phyloP scores from a whole-genome alignment of 2,888 invertebrate genomes.

The Argynnis bischoffii region DNA sequence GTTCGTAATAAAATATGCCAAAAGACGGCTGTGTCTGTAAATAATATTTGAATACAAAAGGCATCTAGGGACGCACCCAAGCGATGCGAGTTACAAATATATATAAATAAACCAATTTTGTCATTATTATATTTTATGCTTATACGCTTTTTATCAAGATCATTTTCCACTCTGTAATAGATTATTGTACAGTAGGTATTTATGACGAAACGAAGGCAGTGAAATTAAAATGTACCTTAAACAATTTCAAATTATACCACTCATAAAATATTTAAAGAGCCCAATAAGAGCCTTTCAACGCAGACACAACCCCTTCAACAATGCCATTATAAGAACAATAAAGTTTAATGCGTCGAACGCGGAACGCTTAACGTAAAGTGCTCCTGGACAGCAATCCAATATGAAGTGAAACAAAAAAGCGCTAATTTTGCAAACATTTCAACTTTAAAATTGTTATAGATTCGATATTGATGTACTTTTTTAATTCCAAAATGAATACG shows the following conservation, averaged over 20 bases:
- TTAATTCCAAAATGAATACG: not conserved
- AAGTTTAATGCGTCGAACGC: slow-evolving; percentile 25
- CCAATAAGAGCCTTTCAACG: slow-evolving; percentile 21
- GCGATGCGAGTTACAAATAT: too few relatives aligned
- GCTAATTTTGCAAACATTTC: slow-evolving; percentile 1
- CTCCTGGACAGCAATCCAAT: slow-evolving; percentile 23
- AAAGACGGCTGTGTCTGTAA: too few relatives aligned
- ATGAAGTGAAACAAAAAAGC: slow-evolving; percentile 7
- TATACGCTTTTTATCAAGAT: too few relatives aligned
- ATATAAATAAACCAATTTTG: too few relatives aligned
- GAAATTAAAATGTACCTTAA: slow-evolving; percentile 1
- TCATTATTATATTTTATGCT: too few relatives aligned
- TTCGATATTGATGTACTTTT: not conserved
- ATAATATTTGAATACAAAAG: too few relatives aligned
- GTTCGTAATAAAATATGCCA: too few relatives aligned
- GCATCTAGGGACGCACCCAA: too few relatives aligned
- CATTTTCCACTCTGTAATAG: too few relatives aligned
- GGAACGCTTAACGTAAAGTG: slow-evolving; percentile 23
- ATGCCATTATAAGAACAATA: slow-evolving; percentile 26
- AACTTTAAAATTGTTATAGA: slow-evolving; percentile 3
- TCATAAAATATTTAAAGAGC: slow-evolving; percentile 1
- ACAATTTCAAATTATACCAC: slow-evolving; percentile 8
- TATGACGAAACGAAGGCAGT: not conserved
- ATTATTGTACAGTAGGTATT: too few relatives aligned
- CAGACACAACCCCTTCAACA: slow-evolving; percentile 29